Conservation (phyloP, 2,113 vertebrate species). For the Corythornis vintsioides region DNA sequence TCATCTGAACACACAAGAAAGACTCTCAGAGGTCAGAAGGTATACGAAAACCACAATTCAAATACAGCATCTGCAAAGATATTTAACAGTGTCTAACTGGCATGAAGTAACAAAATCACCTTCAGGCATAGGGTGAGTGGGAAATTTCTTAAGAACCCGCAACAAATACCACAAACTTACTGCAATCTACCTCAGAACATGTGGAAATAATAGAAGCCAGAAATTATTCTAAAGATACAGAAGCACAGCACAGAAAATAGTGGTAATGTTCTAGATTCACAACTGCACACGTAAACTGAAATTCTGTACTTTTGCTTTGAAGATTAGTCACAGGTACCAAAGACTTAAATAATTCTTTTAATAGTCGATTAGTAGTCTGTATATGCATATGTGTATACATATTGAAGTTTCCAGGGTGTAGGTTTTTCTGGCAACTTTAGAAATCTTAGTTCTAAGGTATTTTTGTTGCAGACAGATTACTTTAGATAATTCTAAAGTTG, state of each 20-base stretch:
- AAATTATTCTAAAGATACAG: background rate
- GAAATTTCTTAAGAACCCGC: background rate
- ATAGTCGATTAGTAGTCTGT: background rate
- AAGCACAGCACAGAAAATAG: background rate
- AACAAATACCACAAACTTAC: background rate
- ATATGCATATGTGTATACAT: fast-evolving
- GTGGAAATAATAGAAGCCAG: background rate
- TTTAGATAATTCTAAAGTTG: background rate
- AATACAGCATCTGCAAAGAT: background rate
- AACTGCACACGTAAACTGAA: background rate
- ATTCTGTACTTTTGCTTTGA: background rate
- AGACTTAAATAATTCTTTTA: background rate
- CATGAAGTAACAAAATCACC: background rate
- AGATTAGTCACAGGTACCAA: background rate
- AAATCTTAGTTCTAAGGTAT: background rate
- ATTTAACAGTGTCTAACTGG: background rate
- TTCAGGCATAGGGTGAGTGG: fast-evolving
- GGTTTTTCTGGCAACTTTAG: background rate
- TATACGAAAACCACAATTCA: background rate
- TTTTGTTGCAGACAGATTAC: background rate
- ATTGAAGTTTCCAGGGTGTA: background rate
- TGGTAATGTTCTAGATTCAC: background rate
- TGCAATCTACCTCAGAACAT: background rate
- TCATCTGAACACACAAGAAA: background rate
- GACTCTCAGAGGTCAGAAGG: background rate